phyloP scores from a whole-genome alignment of 37 sponge, comb jelly and placozoan genomes.

The Aphrocallistes beatrix region DNA sequence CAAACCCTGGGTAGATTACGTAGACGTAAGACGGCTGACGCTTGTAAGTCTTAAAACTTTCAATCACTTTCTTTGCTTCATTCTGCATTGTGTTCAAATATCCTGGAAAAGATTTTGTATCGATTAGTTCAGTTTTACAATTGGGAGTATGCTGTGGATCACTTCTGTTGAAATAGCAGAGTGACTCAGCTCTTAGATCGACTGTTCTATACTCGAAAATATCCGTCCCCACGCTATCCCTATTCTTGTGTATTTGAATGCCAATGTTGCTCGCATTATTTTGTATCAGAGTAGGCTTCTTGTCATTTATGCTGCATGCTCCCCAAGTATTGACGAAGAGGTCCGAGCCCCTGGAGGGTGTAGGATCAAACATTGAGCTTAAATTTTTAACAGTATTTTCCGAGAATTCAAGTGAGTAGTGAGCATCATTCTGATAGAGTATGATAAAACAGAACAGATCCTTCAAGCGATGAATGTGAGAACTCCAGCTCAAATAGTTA shows the following conservation, averaged over 20 bases:
- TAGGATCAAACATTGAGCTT: no score
- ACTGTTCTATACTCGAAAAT: background rate
- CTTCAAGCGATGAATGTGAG: background rate
- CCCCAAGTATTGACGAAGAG: background rate
- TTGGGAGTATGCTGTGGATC: background rate
- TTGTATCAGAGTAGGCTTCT: background rate
- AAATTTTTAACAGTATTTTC: background rate
- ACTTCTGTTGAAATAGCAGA: background rate
- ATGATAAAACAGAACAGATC: background rate
- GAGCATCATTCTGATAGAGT: background rate
- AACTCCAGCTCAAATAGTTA: background rate
- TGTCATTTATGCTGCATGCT: background rate
- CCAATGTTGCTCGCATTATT: background rate
- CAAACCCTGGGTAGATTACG: slow-evolving; percentile 8
- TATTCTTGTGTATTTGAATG: background rate
- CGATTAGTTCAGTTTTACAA: background rate
- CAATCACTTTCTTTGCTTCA: background rate
- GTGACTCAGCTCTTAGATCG: background rate
- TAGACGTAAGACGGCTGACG: background rate
- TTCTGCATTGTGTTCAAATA: background rate
- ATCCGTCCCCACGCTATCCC: background rate
- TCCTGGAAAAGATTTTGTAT: background rate
- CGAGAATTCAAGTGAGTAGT: background rate
- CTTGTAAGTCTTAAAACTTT: background rate
- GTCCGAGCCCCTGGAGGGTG: background rate